Percentiles rank a stretch among this genome's conserved stretches.
phyloP scores from a whole-genome alignment of 1,140 invertebrate species.

The Bombus soroeensis region DNA sequence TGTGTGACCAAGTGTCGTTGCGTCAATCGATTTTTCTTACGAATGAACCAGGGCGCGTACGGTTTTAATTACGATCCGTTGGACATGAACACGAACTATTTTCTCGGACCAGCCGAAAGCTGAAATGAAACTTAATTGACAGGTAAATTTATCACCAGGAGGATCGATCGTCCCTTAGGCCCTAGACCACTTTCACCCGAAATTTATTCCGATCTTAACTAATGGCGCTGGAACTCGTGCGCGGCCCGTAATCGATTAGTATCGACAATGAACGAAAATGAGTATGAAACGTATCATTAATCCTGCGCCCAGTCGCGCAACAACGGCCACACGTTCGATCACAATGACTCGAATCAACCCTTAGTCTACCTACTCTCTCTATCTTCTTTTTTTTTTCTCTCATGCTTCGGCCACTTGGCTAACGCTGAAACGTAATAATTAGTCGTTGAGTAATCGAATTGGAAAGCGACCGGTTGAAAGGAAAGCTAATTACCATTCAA shows the following conservation, averaged over 20 bases:
- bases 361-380: neutral
- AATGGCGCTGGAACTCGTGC: constrained; percentile 50
- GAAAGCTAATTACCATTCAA: constrained; percentile 16
- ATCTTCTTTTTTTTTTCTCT: neutral
- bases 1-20: neutral
- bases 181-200: constrained; percentile 57
- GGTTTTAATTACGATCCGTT: constrained; percentile 33
- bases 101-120: neutral
- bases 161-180: constrained; percentile 43
- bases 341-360: constrained; percentile 26
- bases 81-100: neutral
- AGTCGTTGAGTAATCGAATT: constrained; percentile 5
- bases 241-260: constrained; percentile 66
- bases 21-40: constrained; percentile 27
- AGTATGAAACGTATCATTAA: constrained; percentile 63
- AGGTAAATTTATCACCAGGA: constrained; percentile 58
- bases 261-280: constrained; percentile 61
- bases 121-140: constrained; percentile 57
- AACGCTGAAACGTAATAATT: constrained; percentile 7
- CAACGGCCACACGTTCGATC: constrained; percentile 5
- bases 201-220: constrained; percentile 58
- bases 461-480: neutral
- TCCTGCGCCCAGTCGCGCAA: constrained; percentile 26
- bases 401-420: neutral
- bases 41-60: neutral